Evolutionary conservation across 2,888 invertebrate genomes (phyloP), one percentile per base, ranked within the genome.

Genomic region (Drosophila subsilvestris): DNA sequence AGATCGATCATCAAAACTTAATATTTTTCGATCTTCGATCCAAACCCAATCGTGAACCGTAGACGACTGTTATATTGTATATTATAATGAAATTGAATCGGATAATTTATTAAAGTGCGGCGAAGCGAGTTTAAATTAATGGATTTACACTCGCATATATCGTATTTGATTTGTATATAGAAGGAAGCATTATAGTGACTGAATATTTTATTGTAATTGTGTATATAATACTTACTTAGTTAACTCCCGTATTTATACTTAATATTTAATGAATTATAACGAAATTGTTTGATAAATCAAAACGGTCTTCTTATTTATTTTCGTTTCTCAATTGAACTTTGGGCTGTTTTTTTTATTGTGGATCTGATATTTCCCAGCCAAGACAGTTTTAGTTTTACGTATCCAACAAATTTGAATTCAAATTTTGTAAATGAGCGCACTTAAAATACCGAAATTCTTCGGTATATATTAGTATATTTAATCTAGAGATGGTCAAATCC

Each of bases 171-270:
- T 79, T 85, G 86, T 85, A 85, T 80, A 84, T 88, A 84, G 76
- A 87, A 80, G 85, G 85, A 76, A 88, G 88, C 87, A 86, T 88
- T 88, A 86, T 86, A 86, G 86, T 88, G 86, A 86, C 86, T 86
- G 86, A 86, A 88, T 89, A 84, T 78, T 72, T 83, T 80, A 83
- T 83, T 89, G 80, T 86, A 89, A 88, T 86, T 86, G 86, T 89
- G 89, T 89, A 88, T 89, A 86, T 89, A 85, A 85, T 85, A 85
- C 88, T 79, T 86, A 58, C 7, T 57, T 85, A 85, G 89, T 78
- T 79, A 89, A 85, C 89, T 75, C 66, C 66, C 83, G 74, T 88
- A 89, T 85, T 85, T 85, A 85, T 85, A 88, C 80, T 68, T 88
- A 78, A 88, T 88, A 86, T 86, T 88, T 86, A 88, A 83, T 59